Percentiles rank a stretch among this genome's conserved stretches.
phyloP scores from a whole-genome alignment of 2,888 invertebrate genomes.

The Mesoligia furuncula region DNA sequence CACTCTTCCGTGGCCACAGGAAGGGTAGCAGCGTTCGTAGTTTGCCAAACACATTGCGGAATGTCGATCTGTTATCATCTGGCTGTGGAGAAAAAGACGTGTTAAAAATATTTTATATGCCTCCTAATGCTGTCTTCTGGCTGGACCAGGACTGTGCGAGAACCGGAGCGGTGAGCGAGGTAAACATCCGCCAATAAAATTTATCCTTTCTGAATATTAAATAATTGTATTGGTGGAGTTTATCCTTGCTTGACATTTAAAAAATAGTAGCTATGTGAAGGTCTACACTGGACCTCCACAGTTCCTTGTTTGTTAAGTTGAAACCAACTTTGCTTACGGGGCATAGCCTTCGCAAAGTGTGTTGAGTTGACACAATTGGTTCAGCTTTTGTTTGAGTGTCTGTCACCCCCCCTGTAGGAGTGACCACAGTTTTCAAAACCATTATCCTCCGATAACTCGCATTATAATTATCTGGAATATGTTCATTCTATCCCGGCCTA shows the following conservation, averaged over 20 bases:
- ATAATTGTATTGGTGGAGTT: neutral
- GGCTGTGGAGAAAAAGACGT: slow-evolving; percentile 61
- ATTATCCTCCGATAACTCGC: too few species aligned
- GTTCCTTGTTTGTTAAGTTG: too few species aligned
- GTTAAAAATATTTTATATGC: neutral
- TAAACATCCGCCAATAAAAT: slow-evolving; percentile 1
- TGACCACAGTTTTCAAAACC: too few species aligned
- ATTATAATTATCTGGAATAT: too few species aligned
- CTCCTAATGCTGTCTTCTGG: neutral
- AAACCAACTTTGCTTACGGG: too few species aligned
- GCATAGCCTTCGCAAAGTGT: too few species aligned
- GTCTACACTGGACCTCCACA: too few species aligned
- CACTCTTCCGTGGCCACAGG: slow-evolving; percentile 97
- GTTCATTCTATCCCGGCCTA: too few species aligned
- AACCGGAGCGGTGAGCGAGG: slow-evolving; percentile 1
- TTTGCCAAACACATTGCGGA: slow-evolving; percentile 95
- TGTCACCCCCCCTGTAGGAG: too few species aligned
- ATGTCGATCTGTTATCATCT: slow-evolving; percentile 93
- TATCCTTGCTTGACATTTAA: neutral
- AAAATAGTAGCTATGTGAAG: too few species aligned
- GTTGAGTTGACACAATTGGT: too few species aligned
- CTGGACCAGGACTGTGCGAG: neutral
- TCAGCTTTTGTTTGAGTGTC: too few species aligned
- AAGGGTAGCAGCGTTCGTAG: slow-evolving; percentile 95
- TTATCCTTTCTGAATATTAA: neutral